Evolutionary conservation across 2,888 invertebrate genomes (phyloP).

Genomic region (Ditula angustiorana): DNA sequence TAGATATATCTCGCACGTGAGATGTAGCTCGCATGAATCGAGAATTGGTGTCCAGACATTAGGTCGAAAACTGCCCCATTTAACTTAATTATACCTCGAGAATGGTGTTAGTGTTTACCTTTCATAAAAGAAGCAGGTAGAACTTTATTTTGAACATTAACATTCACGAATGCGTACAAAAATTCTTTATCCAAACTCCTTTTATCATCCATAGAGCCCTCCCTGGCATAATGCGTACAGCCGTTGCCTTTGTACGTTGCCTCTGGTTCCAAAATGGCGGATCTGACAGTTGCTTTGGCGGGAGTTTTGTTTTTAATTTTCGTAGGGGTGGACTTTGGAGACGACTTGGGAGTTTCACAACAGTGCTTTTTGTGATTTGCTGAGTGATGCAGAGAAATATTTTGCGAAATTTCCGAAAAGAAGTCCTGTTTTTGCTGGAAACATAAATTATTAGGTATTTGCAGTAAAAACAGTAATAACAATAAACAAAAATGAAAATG

Average conservation of each 20-base stretch:
- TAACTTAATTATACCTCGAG: too few relatives aligned
- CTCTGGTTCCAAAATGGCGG: neutral
- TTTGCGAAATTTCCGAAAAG: conserved; percentile 67
- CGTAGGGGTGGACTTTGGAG: conserved; percentile 46
- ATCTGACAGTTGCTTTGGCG: conserved; percentile 13
- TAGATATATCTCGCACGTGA: too few relatives aligned
- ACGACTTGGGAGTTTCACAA: conserved; percentile 52
- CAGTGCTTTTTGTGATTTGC: conserved; percentile 58
- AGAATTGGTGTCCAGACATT: too few relatives aligned
- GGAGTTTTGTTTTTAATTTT: conserved; percentile 39
- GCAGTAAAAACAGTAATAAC: neutral
- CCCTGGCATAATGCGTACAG: conserved; percentile 51
- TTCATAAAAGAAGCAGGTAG: conserved; percentile 70
- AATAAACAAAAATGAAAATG: too few relatives aligned
- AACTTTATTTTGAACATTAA: conserved; percentile 72
- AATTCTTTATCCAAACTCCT: conserved; percentile 61
- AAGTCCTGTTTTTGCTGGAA: conserved; percentile 77
- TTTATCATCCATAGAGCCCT: conserved; percentile 45
- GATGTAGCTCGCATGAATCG: too few relatives aligned
- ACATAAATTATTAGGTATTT: conserved; percentile 28
- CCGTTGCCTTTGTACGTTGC: conserved; percentile 9
- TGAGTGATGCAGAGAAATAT: conserved; percentile 52
- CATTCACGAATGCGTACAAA: conserved; percentile 73
- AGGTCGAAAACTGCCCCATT: too few relatives aligned
- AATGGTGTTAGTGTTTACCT: too few relatives aligned